These are phyloP conservation scores for Eulemur albifrons DNA, from an alignment of 2,797 vertebrate genomes.

Conservation along the genomic window DNA sequence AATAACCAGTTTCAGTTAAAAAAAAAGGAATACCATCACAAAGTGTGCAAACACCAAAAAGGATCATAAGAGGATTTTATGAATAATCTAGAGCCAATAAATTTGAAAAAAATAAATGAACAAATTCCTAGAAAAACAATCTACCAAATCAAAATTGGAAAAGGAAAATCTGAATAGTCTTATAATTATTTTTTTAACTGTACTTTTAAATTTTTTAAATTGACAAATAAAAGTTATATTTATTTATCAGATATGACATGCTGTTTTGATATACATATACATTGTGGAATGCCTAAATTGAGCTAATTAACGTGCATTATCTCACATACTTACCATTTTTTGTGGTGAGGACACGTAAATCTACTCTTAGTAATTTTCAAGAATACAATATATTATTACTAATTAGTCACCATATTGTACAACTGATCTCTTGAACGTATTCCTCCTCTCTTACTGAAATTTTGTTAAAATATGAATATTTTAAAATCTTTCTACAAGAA, in stretches of 20 bases:
- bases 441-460: background rate
- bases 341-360: background rate
- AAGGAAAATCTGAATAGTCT: constrained; percentile 23
- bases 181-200: background rate
- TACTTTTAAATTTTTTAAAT: background rate
- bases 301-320: background rate
- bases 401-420: background rate
- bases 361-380: background rate
- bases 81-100: constrained; percentile 4
- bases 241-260: background rate
- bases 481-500: background rate
- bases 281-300: background rate
- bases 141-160: background rate
- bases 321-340: background rate
- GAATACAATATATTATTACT: background rate
- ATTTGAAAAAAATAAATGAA: background rate
- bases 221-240: background rate
- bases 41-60: background rate
- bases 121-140: constrained; percentile 34
- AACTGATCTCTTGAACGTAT: background rate
- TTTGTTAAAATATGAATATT: constrained; percentile 35
- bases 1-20: background rate
- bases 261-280: background rate
- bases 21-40: background rate
- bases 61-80: background rate